A percentile compares a stretch with the other conserved stretches of the same genome.
These are phyloP conservation scores for Opisthocomus hoazin DNA, from an alignment of 2,113 vertebrate genomes.

Conservation along the genomic window DNA sequence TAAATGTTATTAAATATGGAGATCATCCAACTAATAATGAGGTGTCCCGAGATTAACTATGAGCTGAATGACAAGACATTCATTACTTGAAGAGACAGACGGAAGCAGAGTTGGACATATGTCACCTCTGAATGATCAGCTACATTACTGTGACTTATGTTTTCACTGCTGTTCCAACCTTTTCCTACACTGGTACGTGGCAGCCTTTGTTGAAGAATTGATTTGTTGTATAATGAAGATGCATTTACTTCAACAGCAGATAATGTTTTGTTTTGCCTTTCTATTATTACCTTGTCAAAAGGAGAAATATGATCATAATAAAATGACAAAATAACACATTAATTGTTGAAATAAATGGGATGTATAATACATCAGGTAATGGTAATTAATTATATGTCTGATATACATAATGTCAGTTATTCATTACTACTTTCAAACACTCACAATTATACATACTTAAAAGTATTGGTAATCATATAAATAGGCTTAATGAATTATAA, in stretches of 20 bases:
- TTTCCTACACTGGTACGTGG: background rate
- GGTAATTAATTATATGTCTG: constrained; percentile 31
- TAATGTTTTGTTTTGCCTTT: constrained; percentile 22
- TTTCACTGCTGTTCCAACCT: background rate
- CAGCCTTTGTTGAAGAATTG: background rate
- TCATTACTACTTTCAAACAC: background rate
- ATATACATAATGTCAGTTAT: background rate
- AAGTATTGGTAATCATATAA: constrained; percentile 1
- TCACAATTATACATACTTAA: constrained; percentile 5
- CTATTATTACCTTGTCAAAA: constrained; percentile 45
- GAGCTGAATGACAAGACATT: background rate
- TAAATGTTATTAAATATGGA: background rate
- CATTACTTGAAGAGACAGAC: background rate
- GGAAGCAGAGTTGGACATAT: background rate
- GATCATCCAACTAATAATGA: background rate
- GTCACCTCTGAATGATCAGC: background rate
- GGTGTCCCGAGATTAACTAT: background rate
- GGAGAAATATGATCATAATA: background rate
- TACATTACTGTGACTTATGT: background rate
- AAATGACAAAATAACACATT: constrained; percentile 35
- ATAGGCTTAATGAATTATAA: background rate
- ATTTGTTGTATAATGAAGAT: constrained; percentile 26
- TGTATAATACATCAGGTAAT: constrained; percentile 2
- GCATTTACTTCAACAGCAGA: background rate
- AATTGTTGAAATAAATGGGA: constrained; percentile 32